Conservation (phyloP, 37 sponge, comb jelly and placozoan species). For the Crambe crambe region DNA sequence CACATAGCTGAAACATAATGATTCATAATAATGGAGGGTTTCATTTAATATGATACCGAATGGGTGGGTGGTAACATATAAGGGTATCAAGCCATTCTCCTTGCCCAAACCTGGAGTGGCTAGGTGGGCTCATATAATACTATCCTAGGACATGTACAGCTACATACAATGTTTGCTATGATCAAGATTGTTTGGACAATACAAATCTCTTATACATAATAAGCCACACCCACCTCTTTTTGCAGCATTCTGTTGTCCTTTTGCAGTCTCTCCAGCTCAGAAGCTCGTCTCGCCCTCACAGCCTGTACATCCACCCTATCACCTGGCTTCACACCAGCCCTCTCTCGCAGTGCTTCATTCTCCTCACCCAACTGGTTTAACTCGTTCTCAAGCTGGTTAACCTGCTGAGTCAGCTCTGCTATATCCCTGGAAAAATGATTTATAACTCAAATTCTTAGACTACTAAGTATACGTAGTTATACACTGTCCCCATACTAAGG, state of each 20-base stretch:
- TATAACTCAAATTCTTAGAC: too few relatives aligned
- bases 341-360: slow-evolving; percentile 57
- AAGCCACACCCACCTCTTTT: slow-evolving; percentile 48
- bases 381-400: slow-evolving; percentile 40
- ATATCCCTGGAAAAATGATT: slow-evolving; percentile 44
- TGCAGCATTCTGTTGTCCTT: slow-evolving; percentile 42
- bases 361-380: slow-evolving; percentile 48
- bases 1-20: too few relatives aligned
- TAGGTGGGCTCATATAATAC: too few relatives aligned
- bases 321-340: slow-evolving; percentile 30
- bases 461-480: neutral
- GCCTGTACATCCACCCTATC: slow-evolving; percentile 24
- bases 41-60: too few relatives aligned
- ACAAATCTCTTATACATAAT: neutral
- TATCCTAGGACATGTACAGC: too few relatives aligned
- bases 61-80: too few relatives aligned
- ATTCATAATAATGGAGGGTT: too few relatives aligned
- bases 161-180: too few relatives aligned
- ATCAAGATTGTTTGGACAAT: too few relatives aligned
- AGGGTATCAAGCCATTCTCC: too few relatives aligned
- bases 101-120: too few relatives aligned
- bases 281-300: slow-evolving; percentile 33
- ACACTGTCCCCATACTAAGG: neutral
- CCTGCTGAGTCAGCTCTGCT: slow-evolving; percentile 44
- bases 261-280: slow-evolving; percentile 42